These are phyloP conservation scores for Sciurus carolinensis DNA, from an alignment of 2,797 vertebrate genomes.

Conservation along the genomic window DNA sequence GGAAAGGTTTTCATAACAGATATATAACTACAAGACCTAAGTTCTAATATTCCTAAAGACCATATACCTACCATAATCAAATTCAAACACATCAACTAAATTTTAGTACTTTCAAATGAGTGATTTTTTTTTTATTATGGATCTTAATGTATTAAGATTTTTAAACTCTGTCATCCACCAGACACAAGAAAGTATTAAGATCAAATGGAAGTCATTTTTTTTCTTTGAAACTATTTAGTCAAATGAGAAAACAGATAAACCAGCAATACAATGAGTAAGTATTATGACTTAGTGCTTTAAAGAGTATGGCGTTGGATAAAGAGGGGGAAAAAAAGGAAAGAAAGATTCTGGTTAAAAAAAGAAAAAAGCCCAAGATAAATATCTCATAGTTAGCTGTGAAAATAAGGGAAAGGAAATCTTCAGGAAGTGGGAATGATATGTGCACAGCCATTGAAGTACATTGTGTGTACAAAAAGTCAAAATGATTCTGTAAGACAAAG, in stretches of 20 bases:
- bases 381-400: background rate
- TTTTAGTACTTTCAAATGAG: background rate
- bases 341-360: background rate
- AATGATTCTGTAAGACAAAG: background rate
- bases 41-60: background rate
- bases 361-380: background rate
- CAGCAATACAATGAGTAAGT: background rate
- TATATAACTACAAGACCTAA: background rate
- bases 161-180: background rate
- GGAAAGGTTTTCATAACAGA: background rate
- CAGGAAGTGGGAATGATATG: background rate
- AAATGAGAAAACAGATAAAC: background rate
- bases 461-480: background rate
- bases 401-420: background rate
- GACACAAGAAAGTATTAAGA: background rate
- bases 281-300: background rate
- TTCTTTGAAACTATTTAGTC: background rate
- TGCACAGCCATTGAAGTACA: background rate
- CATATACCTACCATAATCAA: conserved; percentile 14
- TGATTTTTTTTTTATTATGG: background rate
- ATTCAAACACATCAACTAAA: background rate
- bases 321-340: background rate
- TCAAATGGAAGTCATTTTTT: background rate
- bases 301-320: background rate
- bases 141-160: background rate